Evolutionary conservation across 1,140 invertebrate species (phyloP), one percentile per base, ranked within the genome.

Genomic region (Propsilocerus akamusi): DNA sequence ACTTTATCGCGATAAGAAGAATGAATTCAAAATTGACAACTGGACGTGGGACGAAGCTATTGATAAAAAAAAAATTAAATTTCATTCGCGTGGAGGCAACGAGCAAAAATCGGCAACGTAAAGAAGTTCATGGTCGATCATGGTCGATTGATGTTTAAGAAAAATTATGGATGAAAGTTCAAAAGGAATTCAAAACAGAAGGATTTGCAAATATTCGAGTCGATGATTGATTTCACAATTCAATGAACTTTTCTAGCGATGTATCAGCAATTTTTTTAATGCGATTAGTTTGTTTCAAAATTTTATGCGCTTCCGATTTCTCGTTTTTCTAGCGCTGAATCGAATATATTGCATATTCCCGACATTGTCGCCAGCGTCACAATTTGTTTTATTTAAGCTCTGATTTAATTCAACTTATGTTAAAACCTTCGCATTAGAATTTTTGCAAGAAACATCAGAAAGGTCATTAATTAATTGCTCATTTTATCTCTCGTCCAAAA

Each of bases 201-300:
- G 10, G 10, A 30, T 30, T n/a, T 30, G 28, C n/a, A n/a, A n/a
- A 30, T 11, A 14, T 41, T 17, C 17, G 34, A 41, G 22, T n/a
- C 34, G 22, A 14, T 41, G 34, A 41, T 41, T 41, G 34, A 41
- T 41, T 41, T 41, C 22, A 41, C 34, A 41, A 41, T 20, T 41
- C 34, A 41, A 41, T 41, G 34, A 14, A 41, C 34, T 20, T 41
- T 41, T 41, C 17, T 41, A 20, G 14, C 34, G n/a, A 14, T 41
- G 17, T 20, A 41, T 41, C 34, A 20, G 10, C 34, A 20, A 41
- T 41, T 14, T 41, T n/a, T 41, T 41, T 20, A 41, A 41, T n/a
- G 14, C 34, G 14, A 41, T 41, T 41, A 20, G 34, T 41, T 4
- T 17, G 34, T 41, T 17, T 41, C 5, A 17, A 20, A 4, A 37